Percentiles rank a stretch among this genome's conserved stretches.
These are phyloP conservation scores for Bombus cullumanus DNA, from an alignment of 1,140 invertebrate genomes.

Conservation along the genomic window DNA sequence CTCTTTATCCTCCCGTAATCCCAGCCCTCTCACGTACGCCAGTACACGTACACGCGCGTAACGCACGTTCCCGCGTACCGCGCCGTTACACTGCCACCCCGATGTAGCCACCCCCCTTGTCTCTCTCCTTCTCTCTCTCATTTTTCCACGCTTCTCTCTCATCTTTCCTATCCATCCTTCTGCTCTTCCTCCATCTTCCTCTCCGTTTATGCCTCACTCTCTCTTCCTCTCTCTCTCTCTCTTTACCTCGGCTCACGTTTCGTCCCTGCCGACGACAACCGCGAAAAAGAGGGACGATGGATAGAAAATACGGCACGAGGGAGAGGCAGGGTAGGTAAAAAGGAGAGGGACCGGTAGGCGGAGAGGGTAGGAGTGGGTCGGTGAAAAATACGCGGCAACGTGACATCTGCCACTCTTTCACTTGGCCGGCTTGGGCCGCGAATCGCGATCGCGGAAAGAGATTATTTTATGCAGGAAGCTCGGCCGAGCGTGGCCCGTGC, in stretches of 20 bases:
- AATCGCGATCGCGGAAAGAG: constrained; percentile 74
- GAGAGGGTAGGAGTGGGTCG: not conserved
- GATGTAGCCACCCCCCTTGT: not conserved
- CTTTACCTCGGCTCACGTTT: constrained; percentile 10
- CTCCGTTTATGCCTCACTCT: not conserved
- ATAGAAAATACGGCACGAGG: constrained; percentile 28
- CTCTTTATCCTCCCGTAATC: constrained; percentile 63
- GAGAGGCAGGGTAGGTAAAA: constrained; percentile 37
- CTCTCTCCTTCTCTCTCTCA: not conserved
- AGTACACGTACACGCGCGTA: constrained; percentile 15
- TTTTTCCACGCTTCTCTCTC: not conserved
- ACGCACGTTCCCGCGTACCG: not conserved
- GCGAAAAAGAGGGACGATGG: constrained; percentile 50
- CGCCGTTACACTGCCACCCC: not conserved
- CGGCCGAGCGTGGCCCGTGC: constrained; percentile 67
- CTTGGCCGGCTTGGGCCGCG: constrained; percentile 62
- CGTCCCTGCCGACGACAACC: constrained; percentile 47
- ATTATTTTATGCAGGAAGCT: constrained; percentile 77
- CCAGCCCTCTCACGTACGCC: constrained; percentile 49
- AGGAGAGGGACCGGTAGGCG: constrained; percentile 9
- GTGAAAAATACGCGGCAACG: constrained; percentile 66
- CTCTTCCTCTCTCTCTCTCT: constrained; percentile 2
- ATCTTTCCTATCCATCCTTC: not conserved
- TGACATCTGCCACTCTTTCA: constrained; percentile 72
- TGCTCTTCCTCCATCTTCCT: not conserved